phyloP scores from a whole-genome alignment of 1,140 invertebrate species.

The Acarapis woodi region DNA sequence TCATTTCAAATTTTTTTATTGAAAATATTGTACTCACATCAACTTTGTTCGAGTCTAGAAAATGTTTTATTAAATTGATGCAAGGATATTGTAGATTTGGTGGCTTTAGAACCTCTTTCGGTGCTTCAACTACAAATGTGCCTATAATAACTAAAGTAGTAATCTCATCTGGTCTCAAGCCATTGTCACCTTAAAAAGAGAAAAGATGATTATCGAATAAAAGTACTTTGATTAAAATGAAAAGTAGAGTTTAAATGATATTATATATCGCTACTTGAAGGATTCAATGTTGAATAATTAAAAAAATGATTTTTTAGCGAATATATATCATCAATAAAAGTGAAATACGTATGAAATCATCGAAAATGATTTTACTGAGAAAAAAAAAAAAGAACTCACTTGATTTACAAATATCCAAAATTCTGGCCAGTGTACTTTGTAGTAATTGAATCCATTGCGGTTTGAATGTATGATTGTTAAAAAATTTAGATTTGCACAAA shows the following conservation, averaged over 20 bases:
- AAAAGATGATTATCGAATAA: neutral
- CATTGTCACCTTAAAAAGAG: constrained; percentile 27
- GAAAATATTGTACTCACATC: constrained; percentile 30
- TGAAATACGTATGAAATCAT: neutral
- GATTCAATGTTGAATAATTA: neutral
- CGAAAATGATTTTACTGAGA: constrained; percentile 3
- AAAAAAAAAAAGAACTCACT: constrained; percentile 15
- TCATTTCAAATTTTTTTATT: constrained; percentile 2
- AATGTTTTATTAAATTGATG: constrained; percentile 67
- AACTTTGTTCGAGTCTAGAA: constrained; percentile 47
- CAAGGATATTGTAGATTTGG: constrained; percentile 64
- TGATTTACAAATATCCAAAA: constrained; percentile 64
- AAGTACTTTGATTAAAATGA: neutral
- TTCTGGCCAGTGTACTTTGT: constrained; percentile 52
- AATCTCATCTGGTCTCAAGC: constrained; percentile 46
- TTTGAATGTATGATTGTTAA: constrained; percentile 26
- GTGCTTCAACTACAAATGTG: constrained; percentile 52
- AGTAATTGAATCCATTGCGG: constrained; percentile 43
- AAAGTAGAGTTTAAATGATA: neutral
- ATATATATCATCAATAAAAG: neutral
- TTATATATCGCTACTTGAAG: neutral
- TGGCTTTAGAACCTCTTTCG: constrained; percentile 36
- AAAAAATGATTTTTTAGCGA: neutral
- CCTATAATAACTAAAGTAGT: constrained; percentile 56
- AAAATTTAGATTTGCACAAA: constrained; percentile 31